Evolutionary conservation across 2,888 invertebrate genomes (phyloP), one percentile per base, ranked within the genome.

Genomic region (Agrotis clavis): DNA sequence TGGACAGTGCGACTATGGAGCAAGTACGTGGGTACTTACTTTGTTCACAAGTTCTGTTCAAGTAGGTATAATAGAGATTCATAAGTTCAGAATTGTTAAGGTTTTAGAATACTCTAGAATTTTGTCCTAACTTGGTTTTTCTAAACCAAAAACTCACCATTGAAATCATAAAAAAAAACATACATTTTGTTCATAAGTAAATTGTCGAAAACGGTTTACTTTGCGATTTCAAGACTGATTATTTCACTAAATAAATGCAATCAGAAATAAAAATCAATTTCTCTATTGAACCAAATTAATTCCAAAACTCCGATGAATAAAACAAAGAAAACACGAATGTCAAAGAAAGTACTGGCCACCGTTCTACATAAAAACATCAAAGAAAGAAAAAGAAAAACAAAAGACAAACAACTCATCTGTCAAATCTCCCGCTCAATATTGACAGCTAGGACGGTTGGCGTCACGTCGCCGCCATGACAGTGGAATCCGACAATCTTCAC

Each of bases 41-140:
- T 76, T 54, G 59, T 64, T 60, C 35, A 60, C 50, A 62, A 62
- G 47, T 64, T 35, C 41, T 76, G 14, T 51, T 62, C n/a, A 21
- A 50, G 30, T n/a, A 25, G 1, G 1, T 25, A 1, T 2, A 25
- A 2, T 47, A 7, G 60, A 63, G 41, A 72, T 41, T 73, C 19
- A 13, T 41, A 30, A 65, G 53, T 48, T 19, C 9, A 18, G n/a
- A 57, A 14, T 51, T 53, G 21, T 47, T 16, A 25, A 47, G 21
- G 4, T 7, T 45, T 51, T 35, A 47, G 9, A n/a, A 35, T 14
- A 25, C 13, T 14, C 41, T 57, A 41, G 11, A 41, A 41, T 41
- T 41, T 11, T 41, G 41, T 41, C 9, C 41, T 41, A 11, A 41
- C 41, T 41, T 41, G 35, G 41, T 41, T 41, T 41, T 41, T 11